Percentiles rank a stretch among this genome's conserved stretches.
phyloP scores from a whole-genome alignment of 2,797 vertebrate genomes.

The Pagetopsis macropterus region DNA sequence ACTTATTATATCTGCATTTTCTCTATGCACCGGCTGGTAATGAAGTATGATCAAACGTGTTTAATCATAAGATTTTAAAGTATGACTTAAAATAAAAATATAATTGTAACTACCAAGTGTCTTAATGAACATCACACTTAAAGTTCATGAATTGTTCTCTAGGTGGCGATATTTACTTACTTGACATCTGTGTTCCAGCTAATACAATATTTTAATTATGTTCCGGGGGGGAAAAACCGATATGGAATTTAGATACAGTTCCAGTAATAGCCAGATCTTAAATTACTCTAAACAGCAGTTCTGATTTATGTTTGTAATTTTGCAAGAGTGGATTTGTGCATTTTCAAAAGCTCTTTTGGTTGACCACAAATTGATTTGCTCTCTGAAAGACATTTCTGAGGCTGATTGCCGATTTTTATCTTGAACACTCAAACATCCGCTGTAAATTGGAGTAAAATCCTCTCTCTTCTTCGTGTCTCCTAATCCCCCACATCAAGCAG shows the following conservation, averaged over 20 bases:
- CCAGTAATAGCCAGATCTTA: neutral
- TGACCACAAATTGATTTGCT: neutral
- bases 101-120: neutral
- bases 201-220: slow-evolving; percentile 7
- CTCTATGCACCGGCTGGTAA: neutral
- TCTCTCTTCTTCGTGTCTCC: slow-evolving; percentile 38
- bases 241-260: neutral
- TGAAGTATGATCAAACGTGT: slow-evolving; percentile 5
- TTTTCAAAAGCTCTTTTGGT: neutral
- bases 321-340: neutral
- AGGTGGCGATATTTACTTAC: slow-evolving; percentile 54
- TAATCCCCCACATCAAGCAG: slow-evolving; percentile 63
- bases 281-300: neutral
- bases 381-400: neutral
- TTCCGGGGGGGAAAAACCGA: neutral
- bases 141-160: slow-evolving; percentile 31
- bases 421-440: slow-evolving; percentile 7
- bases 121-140: slow-evolving; percentile 1
- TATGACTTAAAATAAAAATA: slow-evolving; percentile 2
- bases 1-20: slow-evolving; percentile 1
- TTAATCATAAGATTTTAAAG: neutral
- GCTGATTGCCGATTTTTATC: neutral
- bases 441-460: slow-evolving; percentile 43
- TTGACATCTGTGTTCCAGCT: neutral
- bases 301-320: slow-evolving; percentile 7